Evolutionary conservation across 92 coral and sea anemone species (phyloP).

Genomic region (Zoanthus sansibaricus): DNA sequence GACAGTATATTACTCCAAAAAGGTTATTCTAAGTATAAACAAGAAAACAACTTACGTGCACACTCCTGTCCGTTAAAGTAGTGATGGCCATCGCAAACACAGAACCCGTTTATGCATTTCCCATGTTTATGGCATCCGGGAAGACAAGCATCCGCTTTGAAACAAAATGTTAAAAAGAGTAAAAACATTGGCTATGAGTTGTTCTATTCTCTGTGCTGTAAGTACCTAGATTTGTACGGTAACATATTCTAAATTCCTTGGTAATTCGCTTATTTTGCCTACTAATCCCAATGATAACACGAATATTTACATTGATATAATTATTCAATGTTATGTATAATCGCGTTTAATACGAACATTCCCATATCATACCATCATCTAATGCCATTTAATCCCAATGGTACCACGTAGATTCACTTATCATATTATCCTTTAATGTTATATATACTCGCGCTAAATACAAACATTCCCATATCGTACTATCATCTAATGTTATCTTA

Average conservation of each 20-base stretch:
- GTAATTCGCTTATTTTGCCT: neutral
- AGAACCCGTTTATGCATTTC: constrained; percentile 86
- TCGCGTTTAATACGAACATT: neutral
- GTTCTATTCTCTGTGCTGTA: neutral
- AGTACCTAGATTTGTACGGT: neutral
- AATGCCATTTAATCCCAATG: neutral
- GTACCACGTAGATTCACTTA: neutral
- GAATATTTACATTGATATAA: neutral
- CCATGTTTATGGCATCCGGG: constrained; percentile 90
- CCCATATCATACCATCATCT: neutral
- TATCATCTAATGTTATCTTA: neutral
- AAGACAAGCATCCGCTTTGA: constrained; percentile 77
- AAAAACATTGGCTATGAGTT: too few relatives aligned
- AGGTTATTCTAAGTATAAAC: too few relatives aligned
- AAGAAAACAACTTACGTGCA: constrained; percentile 68
- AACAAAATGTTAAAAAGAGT: neutral
- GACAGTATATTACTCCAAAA: too few relatives aligned
- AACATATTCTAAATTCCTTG: neutral
- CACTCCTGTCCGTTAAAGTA: constrained; percentile 89
- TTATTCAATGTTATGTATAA: neutral
- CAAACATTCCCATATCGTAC: neutral
- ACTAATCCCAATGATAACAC: neutral
- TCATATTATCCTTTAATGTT: neutral
- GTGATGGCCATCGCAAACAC: constrained; percentile 84
- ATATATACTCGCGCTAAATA: neutral